Evolutionary conservation across 1,140 invertebrate species (phyloP).

Genomic region (Orussus abietinus): DNA sequence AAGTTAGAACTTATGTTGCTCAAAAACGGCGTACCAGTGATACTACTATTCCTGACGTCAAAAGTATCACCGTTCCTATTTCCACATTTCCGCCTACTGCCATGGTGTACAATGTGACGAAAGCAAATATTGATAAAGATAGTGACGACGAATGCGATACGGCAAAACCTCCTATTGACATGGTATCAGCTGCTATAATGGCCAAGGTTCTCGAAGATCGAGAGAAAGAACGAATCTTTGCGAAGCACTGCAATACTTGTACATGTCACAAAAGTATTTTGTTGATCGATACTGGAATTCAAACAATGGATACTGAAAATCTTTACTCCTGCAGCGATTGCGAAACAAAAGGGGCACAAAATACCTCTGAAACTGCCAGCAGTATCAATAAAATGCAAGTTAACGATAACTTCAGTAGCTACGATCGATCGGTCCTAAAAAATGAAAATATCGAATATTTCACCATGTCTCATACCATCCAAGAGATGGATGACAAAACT

Average conservation of each 20-base stretch:
- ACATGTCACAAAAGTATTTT: slow-evolving; percentile 59
- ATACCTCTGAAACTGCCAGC: slow-evolving; percentile 9
- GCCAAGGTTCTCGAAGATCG: slow-evolving; percentile 89
- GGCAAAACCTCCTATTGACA: slow-evolving; percentile 60
- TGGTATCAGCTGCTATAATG: slow-evolving; percentile 89
- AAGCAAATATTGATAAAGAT: slow-evolving; percentile 35
- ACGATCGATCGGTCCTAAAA: slow-evolving; percentile 7
- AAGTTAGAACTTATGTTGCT: slow-evolving; percentile 75
- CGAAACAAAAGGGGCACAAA: slow-evolving; percentile 7
- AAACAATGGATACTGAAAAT: slow-evolving; percentile 23
- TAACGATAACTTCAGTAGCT: neutral
- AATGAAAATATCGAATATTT: slow-evolving; percentile 17
- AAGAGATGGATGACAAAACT: slow-evolving; percentile 18
- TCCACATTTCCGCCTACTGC: slow-evolving; percentile 83
- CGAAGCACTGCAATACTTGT: slow-evolving; percentile 78
- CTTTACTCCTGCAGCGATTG: neutral
- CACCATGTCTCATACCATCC: slow-evolving; percentile 11
- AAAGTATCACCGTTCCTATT: slow-evolving; percentile 75
- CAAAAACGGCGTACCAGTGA: slow-evolving; percentile 58
- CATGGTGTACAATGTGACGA: slow-evolving; percentile 77
- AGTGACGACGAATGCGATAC: slow-evolving; percentile 44
- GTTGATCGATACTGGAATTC: slow-evolving; percentile 40
- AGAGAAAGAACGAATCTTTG: slow-evolving; percentile 64
- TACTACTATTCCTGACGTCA: slow-evolving; percentile 54
- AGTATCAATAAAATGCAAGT: slow-evolving; percentile 14